These are phyloP conservation scores for Chrysolophus pictus DNA, from an alignment of 2,797 vertebrate genomes.

Conservation along the genomic window DNA sequence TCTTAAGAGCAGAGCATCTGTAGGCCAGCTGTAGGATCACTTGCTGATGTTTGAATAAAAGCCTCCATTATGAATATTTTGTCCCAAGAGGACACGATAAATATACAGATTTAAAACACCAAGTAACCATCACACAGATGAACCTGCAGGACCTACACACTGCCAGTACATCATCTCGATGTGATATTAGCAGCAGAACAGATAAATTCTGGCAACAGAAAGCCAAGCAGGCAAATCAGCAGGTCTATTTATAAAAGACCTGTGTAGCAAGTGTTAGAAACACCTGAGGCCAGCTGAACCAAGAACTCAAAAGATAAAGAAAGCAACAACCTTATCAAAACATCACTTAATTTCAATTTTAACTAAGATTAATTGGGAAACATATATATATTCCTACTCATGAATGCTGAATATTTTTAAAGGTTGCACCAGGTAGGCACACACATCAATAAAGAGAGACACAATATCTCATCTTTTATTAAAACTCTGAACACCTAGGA, in stretches of 20 bases:
- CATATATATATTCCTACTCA: neutral
- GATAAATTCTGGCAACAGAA: neutral
- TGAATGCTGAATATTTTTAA: neutral
- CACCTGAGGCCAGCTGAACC: neutral
- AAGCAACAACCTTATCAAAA: neutral
- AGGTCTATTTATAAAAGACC: neutral
- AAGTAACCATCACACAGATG: neutral
- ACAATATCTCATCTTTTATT: neutral
- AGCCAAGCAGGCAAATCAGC: neutral
- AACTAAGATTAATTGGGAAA: neutral
- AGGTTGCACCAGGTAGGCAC: neutral
- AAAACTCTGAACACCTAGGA: neutral
- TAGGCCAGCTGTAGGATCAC: neutral
- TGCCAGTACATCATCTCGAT: accelerated
- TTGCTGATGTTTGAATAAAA: neutral
- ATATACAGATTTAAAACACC: neutral
- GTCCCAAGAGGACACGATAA: neutral
- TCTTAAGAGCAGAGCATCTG: neutral
- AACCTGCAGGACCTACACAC: neutral
- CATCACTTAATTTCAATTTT: neutral
- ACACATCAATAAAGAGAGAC: neutral
- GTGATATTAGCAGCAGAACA: neutral
- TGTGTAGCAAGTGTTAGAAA: neutral
- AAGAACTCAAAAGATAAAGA: neutral
- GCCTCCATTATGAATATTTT: neutral